Evolutionary conservation across 1,140 invertebrate genomes (phyloP).

Genomic region (Idris sp.): DNA sequence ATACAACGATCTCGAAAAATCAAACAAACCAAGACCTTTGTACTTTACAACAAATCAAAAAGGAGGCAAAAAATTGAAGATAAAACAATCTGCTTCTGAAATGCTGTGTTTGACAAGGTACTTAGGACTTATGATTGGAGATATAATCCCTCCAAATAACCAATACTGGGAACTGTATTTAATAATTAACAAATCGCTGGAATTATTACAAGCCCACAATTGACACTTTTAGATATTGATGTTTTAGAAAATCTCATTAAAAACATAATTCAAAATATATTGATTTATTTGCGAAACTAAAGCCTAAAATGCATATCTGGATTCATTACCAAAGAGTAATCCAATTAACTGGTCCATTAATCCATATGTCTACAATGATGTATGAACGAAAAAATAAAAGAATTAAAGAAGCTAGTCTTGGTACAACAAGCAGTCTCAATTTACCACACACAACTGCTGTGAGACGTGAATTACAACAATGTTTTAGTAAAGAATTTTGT

Average conservation of each 20-base stretch:
- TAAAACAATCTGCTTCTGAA: conserved; percentile 14
- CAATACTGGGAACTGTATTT: conserved; percentile 36
- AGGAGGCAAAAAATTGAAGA: conserved; percentile 11
- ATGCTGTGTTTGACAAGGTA: conserved; percentile 24
- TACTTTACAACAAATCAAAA: neutral
- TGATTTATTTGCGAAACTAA: conserved; percentile 22
- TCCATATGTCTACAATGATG: conserved; percentile 22
- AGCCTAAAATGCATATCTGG: conserved; percentile 45
- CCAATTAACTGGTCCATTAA: conserved; percentile 30
- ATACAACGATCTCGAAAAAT: conserved; percentile 17
- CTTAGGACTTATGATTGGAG: conserved; percentile 25
- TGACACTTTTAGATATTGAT: conserved; percentile 3
- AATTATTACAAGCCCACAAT: conserved; percentile 23
- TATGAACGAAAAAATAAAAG: conserved; percentile 37
- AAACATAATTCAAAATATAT: conserved; percentile 43
- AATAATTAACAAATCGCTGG: conserved; percentile 30
- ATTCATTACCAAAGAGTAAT: conserved; percentile 27
- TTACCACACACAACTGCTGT: conserved; percentile 40
- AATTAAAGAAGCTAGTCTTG: conserved; percentile 28
- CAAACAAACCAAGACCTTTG: conserved; percentile 17
- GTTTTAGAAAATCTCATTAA: conserved; percentile 9
- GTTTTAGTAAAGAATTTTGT: conserved; percentile 14
- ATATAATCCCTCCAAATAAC: conserved; percentile 8
- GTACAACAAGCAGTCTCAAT: conserved; percentile 16
- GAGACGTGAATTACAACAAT: conserved; percentile 43